Percentiles rank a stretch among this genome's conserved stretches.
Conservation (phyloP, 1,140 invertebrate species). For the Aphelenchoides avenae region DNA sequence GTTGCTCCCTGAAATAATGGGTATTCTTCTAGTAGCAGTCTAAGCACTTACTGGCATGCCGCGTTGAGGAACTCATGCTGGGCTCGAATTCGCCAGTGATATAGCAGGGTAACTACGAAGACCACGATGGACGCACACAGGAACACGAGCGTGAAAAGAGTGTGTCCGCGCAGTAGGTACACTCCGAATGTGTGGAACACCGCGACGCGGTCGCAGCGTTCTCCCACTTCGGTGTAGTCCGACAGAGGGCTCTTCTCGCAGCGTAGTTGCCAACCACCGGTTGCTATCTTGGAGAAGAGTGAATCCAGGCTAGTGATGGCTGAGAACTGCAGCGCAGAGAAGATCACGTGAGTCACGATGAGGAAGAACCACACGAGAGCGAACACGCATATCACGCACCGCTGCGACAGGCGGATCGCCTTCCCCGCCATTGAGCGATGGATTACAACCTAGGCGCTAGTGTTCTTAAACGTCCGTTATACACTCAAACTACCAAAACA, state of each 20-base stretch:
- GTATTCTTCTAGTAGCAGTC: conserved; percentile 5
- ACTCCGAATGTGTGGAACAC: conserved; percentile 56
- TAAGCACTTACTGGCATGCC: not conserved
- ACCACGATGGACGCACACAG: conserved; percentile 52
- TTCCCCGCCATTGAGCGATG: conserved; percentile 56
- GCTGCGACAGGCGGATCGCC: conserved; percentile 50
- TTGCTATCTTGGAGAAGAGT: conserved; percentile 34
- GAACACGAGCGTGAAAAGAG: conserved; percentile 54
- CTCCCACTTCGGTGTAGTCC: conserved; percentile 50
- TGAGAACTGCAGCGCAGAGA: conserved; percentile 53
- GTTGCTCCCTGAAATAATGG: conserved; percentile 45
- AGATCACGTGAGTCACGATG: conserved; percentile 49
- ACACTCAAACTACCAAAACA: conserved; percentile 39
- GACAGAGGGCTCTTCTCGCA: conserved; percentile 29
- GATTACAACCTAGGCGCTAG: conserved; percentile 39
- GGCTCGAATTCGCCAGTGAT: conserved; percentile 47
- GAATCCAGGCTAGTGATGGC: conserved; percentile 53
- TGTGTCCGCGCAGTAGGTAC: conserved; percentile 55
- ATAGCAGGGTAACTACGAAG: conserved; percentile 49
- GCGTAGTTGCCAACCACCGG: conserved; percentile 18
- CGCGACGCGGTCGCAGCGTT: conserved; percentile 49
- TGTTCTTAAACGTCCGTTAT: conserved; percentile 15
- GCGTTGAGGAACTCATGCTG: conserved; percentile 49
- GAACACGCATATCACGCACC: conserved; percentile 49
- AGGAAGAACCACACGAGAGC: conserved; percentile 52